phyloP scores from a whole-genome alignment of 2,113 vertebrate species.

The Hystrix brachyura region DNA sequence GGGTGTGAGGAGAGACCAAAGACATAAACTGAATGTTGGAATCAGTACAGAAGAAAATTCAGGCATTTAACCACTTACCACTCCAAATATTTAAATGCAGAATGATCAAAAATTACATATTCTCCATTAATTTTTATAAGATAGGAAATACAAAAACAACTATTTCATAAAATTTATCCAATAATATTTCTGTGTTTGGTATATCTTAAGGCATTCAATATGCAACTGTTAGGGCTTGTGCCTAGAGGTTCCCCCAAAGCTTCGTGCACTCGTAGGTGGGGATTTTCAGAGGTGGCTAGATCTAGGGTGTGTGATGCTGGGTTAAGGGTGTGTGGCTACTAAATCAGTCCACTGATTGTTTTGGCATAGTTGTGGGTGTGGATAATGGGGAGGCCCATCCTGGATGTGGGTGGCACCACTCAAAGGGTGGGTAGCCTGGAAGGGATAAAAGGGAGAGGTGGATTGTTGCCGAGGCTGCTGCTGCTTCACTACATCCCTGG shows the following conservation, averaged over 20 bases:
- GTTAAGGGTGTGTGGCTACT: background rate
- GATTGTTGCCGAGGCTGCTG: background rate
- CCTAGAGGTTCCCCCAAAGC: background rate
- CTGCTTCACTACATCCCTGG: background rate
- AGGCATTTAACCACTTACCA: background rate
- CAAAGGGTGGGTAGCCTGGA: background rate
- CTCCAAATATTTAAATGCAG: background rate
- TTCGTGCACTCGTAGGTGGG: background rate
- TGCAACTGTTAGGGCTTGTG: background rate
- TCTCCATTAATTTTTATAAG: background rate
- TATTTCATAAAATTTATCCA: background rate
- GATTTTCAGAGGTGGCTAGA: background rate
- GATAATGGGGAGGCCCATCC: background rate
- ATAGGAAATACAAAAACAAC: background rate
- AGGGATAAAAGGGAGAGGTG: background rate
- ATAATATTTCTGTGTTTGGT: background rate
- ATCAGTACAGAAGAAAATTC: background rate
- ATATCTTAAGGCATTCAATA: background rate
- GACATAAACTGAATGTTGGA: background rate
- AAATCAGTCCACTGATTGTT: background rate
- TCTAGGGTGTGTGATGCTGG: background rate
- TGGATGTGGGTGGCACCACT: background rate
- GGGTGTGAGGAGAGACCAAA: constrained; percentile 3
- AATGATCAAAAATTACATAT: background rate
- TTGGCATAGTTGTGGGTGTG: background rate